Evolutionary conservation across 2,888 invertebrate species (phyloP), one percentile per base, ranked within the genome.

Genomic region (Eupithecia centaureata): DNA sequence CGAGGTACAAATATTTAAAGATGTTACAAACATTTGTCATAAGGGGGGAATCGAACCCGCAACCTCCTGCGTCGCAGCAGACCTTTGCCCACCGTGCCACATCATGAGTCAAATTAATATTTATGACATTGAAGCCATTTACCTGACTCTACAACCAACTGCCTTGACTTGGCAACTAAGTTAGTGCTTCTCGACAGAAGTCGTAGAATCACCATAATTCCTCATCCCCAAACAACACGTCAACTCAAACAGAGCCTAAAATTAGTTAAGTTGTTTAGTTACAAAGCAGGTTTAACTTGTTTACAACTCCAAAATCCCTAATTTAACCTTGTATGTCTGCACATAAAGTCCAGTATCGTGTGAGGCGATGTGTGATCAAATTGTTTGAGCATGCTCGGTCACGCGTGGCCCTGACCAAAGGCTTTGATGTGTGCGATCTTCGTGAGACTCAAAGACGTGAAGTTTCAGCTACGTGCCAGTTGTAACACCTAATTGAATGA

Each of bases 401-500:
- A 38, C 56, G 60, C 61, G 69, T 62, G 47, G 57, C 65, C 47
- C 60, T 57, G 38, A 57, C 63, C 65, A 67, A 27, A 62, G 63
- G 63, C 75, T 72, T 73, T 69, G 72, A 72, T 75, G 71, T 75
- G 67, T 66, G 65, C 61, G 60, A 66, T 71, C 70, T 67, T 64
- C 61, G 66, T 63, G 58, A 65, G 63, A 57, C 68, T 68, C 60
- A 42, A 60, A 63, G 52, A 60, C 59, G 65, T 71, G 68, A 66
- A 61, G 54, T 63, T 52, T 57, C 61, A 62, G 58, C 32, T 25
- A 56, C 32, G 57, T 57, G 57, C 8, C 2, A n/a, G 28, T 56
- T 56, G n/a, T 56, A 32, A 32, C 32, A 18, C 30, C 56, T 8
- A 8, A 56, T 56, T 56, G 30, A 32, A 18, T 32, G 18, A 22